A percentile compares a stretch with the other conserved stretches of the same genome.
Evolutionary conservation across 2,888 invertebrate species (phyloP).

Genomic region (Acanthosepion pharaonis): DNA sequence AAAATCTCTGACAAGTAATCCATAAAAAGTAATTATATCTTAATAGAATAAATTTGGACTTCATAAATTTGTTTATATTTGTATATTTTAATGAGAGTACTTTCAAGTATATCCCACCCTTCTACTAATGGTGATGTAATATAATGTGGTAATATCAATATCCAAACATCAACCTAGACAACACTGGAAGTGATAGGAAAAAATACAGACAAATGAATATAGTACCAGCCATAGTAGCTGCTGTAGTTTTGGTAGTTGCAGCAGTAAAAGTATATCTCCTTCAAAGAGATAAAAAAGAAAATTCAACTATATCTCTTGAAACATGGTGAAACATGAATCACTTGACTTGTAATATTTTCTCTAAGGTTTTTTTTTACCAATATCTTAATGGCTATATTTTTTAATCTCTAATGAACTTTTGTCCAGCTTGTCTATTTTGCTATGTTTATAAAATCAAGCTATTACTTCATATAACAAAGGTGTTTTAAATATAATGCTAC

Average conservation of each 20-base stretch:
- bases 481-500: neutral
- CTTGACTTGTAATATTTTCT: neutral
- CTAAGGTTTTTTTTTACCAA: neutral
- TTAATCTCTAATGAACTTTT: neutral
- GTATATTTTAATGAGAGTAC: neutral
- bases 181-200: neutral
- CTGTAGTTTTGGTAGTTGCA: neutral
- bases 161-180: neutral
- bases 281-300: neutral
- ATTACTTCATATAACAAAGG: neutral
- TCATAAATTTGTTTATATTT: neutral
- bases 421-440: neutral
- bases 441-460: neutral
- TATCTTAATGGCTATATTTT: neutral
- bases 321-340: neutral
- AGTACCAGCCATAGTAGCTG: neutral
- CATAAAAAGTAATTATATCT: neutral
- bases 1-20: neutral
- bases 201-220: neutral
- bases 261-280: neutral
- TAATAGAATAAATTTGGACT: too few relatives aligned
- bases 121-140: neutral
- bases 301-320: neutral
- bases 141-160: neutral
- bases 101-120: neutral